A percentile compares a stretch with the other conserved stretches of the same genome.
Evolutionary conservation across 2,888 invertebrate species (phyloP).

Genomic region (Nebria salina): DNA sequence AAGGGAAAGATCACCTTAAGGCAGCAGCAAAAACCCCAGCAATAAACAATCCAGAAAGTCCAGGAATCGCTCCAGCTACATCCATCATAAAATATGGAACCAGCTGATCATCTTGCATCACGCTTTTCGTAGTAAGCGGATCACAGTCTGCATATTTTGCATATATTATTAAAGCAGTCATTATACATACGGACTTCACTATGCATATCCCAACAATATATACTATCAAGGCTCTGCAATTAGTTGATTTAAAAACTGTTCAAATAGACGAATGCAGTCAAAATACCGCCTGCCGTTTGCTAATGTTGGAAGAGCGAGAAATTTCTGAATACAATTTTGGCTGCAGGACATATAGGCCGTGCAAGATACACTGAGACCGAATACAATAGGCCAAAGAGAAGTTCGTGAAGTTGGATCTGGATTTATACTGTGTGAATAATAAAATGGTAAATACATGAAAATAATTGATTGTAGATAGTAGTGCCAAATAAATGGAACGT

Average conservation of each 20-base stretch:
- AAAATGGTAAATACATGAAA: not conserved
- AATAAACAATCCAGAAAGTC: conserved; percentile 77
- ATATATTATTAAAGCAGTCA: conserved; percentile 70
- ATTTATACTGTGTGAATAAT: conserved; percentile 65
- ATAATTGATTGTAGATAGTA: not conserved
- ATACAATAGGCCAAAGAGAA: conserved; percentile 69
- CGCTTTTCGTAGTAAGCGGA: conserved; percentile 68
- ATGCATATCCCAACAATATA: conserved; percentile 63
- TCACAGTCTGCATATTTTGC: conserved; percentile 73
- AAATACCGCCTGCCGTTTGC: not conserved
- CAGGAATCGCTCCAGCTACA: conserved; percentile 70
- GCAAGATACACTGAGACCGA: conserved; percentile 65
- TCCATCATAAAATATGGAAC: conserved; percentile 77
- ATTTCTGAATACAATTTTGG: conserved; percentile 65
- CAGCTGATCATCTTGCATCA: conserved; percentile 65
- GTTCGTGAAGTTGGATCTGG: conserved; percentile 69
- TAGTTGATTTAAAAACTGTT: too few species aligned
- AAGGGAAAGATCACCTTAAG: conserved; percentile 61
- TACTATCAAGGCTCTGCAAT: conserved; percentile 36
- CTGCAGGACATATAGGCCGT: not conserved
- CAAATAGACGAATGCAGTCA: not conserved
- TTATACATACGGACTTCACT: conserved; percentile 67
- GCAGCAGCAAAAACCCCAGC: conserved; percentile 78
- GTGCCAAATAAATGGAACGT: too few species aligned
- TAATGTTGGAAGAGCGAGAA: conserved; percentile 63